Evolutionary conservation across 1,140 invertebrate species (phyloP).

Genomic region (Papilio dardanus): DNA sequence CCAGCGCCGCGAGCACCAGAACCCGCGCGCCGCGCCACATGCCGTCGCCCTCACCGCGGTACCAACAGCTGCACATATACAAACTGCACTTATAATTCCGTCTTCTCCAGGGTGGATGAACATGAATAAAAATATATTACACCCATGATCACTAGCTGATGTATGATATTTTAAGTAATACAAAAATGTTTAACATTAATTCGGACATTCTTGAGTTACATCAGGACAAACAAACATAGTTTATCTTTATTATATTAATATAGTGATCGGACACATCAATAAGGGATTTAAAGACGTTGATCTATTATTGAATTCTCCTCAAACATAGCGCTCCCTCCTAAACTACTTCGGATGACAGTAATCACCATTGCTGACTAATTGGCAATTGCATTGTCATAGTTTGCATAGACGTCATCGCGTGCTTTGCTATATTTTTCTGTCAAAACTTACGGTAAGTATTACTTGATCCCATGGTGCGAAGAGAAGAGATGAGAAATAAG

Average conservation of each 20-base stretch:
- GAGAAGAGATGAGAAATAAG: background rate
- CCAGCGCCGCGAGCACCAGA: slow-evolving; percentile 82
- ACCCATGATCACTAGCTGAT: too few relatives aligned
- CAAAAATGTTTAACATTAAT: too few relatives aligned
- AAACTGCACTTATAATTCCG: too few relatives aligned
- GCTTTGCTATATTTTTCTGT: background rate
- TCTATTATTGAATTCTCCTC: background rate
- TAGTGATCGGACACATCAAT: background rate
- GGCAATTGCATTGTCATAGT: slow-evolving; percentile 11
- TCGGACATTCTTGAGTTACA: too few relatives aligned
- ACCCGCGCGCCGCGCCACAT: slow-evolving; percentile 84
- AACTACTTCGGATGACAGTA: background rate
- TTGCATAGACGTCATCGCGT: slow-evolving; percentile 1
- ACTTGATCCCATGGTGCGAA: background rate
- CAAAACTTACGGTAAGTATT: background rate
- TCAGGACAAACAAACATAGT: too few relatives aligned
- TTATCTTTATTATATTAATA: background rate
- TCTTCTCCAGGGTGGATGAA: too few relatives aligned
- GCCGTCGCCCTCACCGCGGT: slow-evolving; percentile 83
- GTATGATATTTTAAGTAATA: too few relatives aligned
- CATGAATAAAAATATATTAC: too few relatives aligned
- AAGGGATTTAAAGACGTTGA: background rate
- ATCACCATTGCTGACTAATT: slow-evolving; percentile 16
- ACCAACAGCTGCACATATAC: slow-evolving; percentile 75
- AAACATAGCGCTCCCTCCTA: slow-evolving; percentile 5